Evolutionary conservation across 2,113 vertebrate genomes (phyloP).

Genomic region (Bubo bubo): DNA sequence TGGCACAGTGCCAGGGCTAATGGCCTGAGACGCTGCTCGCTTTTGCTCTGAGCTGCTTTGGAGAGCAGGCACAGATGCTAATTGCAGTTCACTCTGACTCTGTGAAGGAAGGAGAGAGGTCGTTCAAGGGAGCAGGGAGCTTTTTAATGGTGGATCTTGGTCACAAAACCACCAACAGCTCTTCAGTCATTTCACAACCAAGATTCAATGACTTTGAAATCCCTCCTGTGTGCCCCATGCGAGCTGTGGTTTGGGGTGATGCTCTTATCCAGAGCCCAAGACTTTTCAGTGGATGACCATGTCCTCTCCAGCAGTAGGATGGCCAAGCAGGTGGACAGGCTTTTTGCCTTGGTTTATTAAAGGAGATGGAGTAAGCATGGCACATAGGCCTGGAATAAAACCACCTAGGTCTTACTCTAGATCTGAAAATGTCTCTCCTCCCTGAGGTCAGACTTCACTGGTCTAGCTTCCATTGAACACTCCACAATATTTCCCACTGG

Average conservation of each 20-base stretch:
- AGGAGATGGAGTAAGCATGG: background rate
- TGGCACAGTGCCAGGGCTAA: slow-evolving; percentile 57
- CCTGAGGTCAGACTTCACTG: background rate
- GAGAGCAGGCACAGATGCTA: background rate
- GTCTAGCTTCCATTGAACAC: background rate
- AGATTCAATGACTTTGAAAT: background rate
- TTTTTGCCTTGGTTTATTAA: background rate
- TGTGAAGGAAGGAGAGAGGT: background rate
- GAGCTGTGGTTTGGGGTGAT: background rate
- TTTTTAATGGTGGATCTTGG: background rate
- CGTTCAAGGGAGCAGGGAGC: background rate
- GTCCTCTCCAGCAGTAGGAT: background rate
- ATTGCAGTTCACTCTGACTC: background rate
- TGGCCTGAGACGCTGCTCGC: background rate
- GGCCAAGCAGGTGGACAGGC: background rate
- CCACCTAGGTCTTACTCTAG: background rate
- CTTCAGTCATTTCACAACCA: background rate
- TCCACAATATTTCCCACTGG: background rate
- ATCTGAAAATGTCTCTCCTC: background rate
- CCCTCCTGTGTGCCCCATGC: background rate
- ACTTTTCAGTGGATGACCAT: background rate
- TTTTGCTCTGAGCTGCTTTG: background rate
- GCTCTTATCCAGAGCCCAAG: background rate
- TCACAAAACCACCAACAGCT: background rate
- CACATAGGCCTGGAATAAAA: background rate